A percentile compares a stretch with the other conserved stretches of the same genome.
These are phyloP conservation scores for Epistrophella euchroma DNA, from an alignment of 2,888 invertebrate species.

Conservation along the genomic window DNA sequence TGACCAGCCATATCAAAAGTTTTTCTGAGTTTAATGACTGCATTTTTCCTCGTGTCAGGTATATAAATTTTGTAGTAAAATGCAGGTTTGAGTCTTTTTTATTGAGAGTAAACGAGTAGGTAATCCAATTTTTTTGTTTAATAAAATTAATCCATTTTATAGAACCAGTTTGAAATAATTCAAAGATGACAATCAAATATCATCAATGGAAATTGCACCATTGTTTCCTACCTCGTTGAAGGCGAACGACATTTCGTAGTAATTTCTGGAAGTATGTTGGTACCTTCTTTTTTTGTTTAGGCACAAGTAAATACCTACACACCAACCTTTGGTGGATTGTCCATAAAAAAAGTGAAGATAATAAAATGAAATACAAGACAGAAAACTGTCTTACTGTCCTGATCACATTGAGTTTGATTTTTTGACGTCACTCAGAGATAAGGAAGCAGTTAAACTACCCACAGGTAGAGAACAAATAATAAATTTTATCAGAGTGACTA, in stretches of 20 bases:
- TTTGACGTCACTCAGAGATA: conserved; percentile 26
- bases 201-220: conserved; percentile 24
- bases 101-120: not conserved
- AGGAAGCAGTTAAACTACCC: not conserved
- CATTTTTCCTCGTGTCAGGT: not conserved
- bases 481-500: conserved; percentile 34
- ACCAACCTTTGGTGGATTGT: conserved; percentile 13
- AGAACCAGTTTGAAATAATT: conserved; percentile 42
- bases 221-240: conserved; percentile 27
- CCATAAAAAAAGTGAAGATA: conserved; percentile 22
- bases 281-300: conserved; percentile 12
- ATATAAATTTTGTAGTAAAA: not conserved
- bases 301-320: not conserved
- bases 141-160: conserved; percentile 4
- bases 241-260: conserved; percentile 47
- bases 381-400: not conserved
- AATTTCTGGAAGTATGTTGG: not conserved
- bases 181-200: conserved; percentile 46
- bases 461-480: conserved; percentile 2
- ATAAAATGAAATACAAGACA: not conserved
- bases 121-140: not conserved
- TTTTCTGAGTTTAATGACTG: conserved; percentile 1
- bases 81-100: not conserved
- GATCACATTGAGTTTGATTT: not conserved
- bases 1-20: not conserved